phyloP scores from a whole-genome alignment of 2,113 vertebrate species.

The Stercorarius parasiticus region DNA sequence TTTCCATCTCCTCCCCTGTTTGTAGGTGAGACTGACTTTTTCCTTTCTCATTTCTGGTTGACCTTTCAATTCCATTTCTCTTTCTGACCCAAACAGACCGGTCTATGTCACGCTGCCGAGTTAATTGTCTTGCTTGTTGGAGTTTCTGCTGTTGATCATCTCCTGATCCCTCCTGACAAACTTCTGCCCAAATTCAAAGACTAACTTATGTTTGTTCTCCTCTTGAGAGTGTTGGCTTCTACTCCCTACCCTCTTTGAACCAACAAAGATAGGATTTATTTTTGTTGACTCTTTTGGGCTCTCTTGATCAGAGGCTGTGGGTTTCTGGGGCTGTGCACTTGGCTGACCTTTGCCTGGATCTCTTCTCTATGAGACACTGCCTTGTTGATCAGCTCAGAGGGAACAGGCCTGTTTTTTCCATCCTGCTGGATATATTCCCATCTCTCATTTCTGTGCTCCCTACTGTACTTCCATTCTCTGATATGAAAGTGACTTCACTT shows the following conservation, averaged over 20 bases:
- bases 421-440: conserved; percentile 44
- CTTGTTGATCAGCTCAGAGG: conserved; percentile 27
- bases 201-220: conserved; percentile 28
- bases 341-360: conserved; percentile 39
- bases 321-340: conserved; percentile 39
- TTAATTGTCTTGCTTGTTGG: conserved; percentile 17
- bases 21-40: neutral
- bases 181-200: conserved; percentile 23
- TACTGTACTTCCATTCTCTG: conserved; percentile 23
- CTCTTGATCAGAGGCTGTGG: conserved; percentile 15
- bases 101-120: neutral
- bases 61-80: neutral
- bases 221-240: neutral
- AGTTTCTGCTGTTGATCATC: conserved; percentile 32
- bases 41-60: neutral
- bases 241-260: neutral
- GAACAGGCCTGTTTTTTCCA: conserved; percentile 55
- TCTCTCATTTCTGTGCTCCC: conserved; percentile 5
- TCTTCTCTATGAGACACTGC: neutral
- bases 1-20: neutral
- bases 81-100: neutral
- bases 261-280: conserved; percentile 49
- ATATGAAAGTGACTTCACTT: conserved; percentile 14
- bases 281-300: conserved; percentile 50
- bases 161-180: conserved; percentile 1